Conservation (phyloP, 2,888 invertebrate species). For the Maniola hyperantus region DNA sequence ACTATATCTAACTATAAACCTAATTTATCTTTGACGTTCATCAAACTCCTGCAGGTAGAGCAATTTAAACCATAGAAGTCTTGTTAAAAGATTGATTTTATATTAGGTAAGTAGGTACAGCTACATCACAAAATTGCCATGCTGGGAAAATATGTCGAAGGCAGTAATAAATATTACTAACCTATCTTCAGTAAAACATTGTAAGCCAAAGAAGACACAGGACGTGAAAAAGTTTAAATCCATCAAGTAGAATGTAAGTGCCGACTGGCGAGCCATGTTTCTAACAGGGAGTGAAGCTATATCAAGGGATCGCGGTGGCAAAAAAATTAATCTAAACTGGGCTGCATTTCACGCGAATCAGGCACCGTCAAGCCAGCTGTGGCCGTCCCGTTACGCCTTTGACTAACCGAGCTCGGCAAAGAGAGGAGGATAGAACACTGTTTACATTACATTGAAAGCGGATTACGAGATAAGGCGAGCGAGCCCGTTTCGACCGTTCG, state of each 20-base stretch:
- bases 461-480: conserved; percentile 31
- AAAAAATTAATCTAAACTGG: conserved; percentile 30
- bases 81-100: not conserved
- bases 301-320: conserved; percentile 23
- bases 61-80: not conserved
- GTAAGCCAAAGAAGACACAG: conserved; percentile 2
- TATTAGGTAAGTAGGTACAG: not conserved
- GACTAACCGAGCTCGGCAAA: conserved; percentile 22
- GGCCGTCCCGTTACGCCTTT: conserved; percentile 33
- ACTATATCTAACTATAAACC: too few relatives aligned
- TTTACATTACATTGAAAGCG: conserved; percentile 37
- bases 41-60: not conserved
- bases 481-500: conserved; percentile 21
- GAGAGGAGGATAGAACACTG: conserved; percentile 26
- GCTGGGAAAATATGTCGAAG: conserved; percentile 4
- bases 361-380: conserved; percentile 26
- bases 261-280: conserved; percentile 14
- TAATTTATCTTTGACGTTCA: not conserved
- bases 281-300: conserved; percentile 14
- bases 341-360: conserved; percentile 31
- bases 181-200: not conserved
- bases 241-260: conserved; percentile 10
- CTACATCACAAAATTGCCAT: not conserved
- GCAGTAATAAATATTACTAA: not conserved
- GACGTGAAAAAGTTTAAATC: conserved; percentile 27